Evolutionary conservation across 1,140 invertebrate genomes (phyloP).

Genomic region (Hycleus phaleratus): DNA sequence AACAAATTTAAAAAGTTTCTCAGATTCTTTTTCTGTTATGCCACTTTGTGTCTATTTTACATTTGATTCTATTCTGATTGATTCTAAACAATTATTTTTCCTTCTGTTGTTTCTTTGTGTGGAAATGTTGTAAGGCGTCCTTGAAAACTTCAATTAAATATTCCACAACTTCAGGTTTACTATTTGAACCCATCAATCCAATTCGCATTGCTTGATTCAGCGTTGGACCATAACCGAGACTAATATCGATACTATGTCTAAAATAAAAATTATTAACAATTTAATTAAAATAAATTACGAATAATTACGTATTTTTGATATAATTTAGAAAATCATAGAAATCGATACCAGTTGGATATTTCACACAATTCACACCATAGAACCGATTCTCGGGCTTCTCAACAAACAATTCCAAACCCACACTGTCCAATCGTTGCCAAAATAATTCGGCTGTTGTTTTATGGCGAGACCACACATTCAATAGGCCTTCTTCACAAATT

Average conservation of each 20-base stretch:
- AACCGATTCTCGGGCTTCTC: conserved; percentile 9
- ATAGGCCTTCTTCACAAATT: conserved; percentile 11
- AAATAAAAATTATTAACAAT: conserved; percentile 1
- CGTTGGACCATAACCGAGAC: background rate
- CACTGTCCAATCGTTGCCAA: conserved; percentile 1
- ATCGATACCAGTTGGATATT: background rate
- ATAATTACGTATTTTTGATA: background rate
- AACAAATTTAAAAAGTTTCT: too few species aligned
- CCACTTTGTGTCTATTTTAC: background rate
- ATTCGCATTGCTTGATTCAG: background rate
- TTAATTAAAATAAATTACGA: background rate
- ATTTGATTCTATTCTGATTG: background rate
- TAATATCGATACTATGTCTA: conserved; percentile 6
- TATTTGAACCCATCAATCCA: conserved; percentile 5
- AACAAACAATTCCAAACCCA: conserved; percentile 4
- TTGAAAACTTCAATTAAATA: background rate
- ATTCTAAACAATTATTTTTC: background rate
- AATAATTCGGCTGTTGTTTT: background rate
- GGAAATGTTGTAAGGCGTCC: background rate
- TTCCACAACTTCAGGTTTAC: conserved; percentile 1
- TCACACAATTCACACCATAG: conserved; percentile 2
- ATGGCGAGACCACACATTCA: conserved; percentile 6
- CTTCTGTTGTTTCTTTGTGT: background rate
- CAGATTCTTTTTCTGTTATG: background rate
- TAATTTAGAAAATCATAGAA: background rate